Conservation (phyloP, 2,888 invertebrate genomes). For the Boloria euphrosyne region DNA sequence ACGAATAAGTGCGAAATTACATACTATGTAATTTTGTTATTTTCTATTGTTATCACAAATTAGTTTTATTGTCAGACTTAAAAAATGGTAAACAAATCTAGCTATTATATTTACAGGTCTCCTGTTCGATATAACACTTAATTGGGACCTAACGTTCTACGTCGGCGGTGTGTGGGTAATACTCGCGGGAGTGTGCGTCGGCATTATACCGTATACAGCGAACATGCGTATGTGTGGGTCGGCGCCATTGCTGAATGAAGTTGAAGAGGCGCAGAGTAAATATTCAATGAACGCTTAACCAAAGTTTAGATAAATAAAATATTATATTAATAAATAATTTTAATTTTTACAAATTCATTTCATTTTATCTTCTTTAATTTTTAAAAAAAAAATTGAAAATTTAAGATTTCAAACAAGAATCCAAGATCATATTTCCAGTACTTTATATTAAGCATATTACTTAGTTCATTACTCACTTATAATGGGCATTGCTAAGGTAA, state of each 20-base stretch:
- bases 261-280: constrained; percentile 47
- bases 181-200: constrained; percentile 63
- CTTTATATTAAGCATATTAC: too few species aligned
- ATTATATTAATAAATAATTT: constrained; percentile 6
- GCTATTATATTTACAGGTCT: constrained; percentile 51
- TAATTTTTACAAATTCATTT: background rate
- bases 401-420: too few species aligned
- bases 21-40: too few species aligned
- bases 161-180: constrained; percentile 66
- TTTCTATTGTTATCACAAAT: too few species aligned
- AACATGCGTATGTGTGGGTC: constrained; percentile 64
- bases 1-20: too few species aligned
- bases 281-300: constrained; percentile 40
- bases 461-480: too few species aligned
- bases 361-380: background rate
- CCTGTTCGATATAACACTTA: constrained; percentile 62
- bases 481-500: too few species aligned
- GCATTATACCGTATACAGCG: constrained; percentile 64
- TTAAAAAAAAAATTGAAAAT: background rate
- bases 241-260: constrained; percentile 60
- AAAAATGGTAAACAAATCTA: too few species aligned
- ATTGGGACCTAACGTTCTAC: constrained; percentile 73
- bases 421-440: too few species aligned
- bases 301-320: constrained; percentile 10
- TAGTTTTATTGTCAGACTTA: too few species aligned